These are phyloP conservation scores for Diorhabda sublineata DNA, from an alignment of 1,140 invertebrate genomes.

Conservation along the genomic window DNA sequence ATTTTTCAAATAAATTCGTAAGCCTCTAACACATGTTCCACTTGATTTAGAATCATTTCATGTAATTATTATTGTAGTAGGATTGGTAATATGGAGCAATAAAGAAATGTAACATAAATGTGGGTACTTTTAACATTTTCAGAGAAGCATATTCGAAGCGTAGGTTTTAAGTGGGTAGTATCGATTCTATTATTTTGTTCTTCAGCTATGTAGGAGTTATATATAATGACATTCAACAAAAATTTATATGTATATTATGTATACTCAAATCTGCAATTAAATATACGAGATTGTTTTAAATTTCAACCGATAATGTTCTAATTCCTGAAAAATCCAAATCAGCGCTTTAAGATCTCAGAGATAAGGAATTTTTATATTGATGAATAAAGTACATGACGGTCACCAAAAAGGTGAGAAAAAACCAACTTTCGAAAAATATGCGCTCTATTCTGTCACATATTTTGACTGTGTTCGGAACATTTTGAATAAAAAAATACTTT, in stretches of 20 bases:
- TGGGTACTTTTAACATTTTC: conserved; percentile 15
- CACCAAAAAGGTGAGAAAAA: too few species aligned
- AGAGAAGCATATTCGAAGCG: conserved; percentile 6
- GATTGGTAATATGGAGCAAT: background rate
- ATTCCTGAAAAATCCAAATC: too few species aligned
- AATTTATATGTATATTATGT: conserved; percentile 6
- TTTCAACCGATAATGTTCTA: too few species aligned
- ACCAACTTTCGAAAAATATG: too few species aligned
- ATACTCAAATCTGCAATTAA: too few species aligned
- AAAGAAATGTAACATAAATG: conserved; percentile 16
- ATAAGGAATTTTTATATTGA: too few species aligned
- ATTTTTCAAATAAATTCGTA: background rate
- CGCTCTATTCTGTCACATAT: too few species aligned
- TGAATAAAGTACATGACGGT: too few species aligned
- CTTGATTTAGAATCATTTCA: background rate
- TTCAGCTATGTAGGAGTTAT: conserved; percentile 31
- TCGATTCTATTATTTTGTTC: conserved; percentile 35
- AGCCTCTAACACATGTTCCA: conserved; percentile 5
- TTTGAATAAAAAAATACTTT: too few species aligned
- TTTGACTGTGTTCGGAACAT: too few species aligned
- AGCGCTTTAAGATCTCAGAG: too few species aligned
- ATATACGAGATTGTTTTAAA: too few species aligned
- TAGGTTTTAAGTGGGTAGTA: conserved; percentile 28
- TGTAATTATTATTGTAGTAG: conserved; percentile 4
- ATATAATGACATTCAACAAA: conserved; percentile 28